Conservation (phyloP, 2,797 vertebrate genomes). For the Australoheros facetus region DNA sequence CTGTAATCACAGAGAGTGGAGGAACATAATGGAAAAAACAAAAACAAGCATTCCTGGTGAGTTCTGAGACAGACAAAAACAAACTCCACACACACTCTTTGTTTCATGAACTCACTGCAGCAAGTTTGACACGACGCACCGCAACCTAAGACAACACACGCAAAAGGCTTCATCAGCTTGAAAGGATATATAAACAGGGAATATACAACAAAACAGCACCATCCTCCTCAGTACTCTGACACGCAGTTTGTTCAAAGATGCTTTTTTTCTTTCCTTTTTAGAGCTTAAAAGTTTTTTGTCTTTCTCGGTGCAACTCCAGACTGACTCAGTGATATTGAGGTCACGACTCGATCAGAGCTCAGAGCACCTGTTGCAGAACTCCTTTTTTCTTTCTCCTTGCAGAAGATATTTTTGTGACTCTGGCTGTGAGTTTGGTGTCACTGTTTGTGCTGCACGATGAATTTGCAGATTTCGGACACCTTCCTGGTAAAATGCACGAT, state of each 20-base stretch:
- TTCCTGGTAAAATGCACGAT: neutral
- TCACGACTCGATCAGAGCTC: neutral
- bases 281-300: neutral
- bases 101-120: neutral
- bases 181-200: neutral
- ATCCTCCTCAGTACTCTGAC: neutral
- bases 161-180: neutral
- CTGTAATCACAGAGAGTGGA: conserved; percentile 1
- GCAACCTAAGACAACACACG: neutral
- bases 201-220: neutral
- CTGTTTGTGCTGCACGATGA: neutral
- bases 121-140: neutral
- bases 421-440: neutral
- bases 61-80: neutral
- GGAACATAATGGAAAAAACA: neutral
- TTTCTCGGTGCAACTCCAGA: neutral
- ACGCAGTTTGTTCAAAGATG: neutral
- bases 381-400: neutral
- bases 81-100: neutral
- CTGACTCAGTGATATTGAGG: neutral
- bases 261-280: neutral
- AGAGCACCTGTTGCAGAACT: neutral
- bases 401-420: neutral
- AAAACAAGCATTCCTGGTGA: neutral
- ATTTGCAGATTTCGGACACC: neutral